phyloP scores from a whole-genome alignment of 2,113 vertebrate species.

The Cynocephalus volans region DNA sequence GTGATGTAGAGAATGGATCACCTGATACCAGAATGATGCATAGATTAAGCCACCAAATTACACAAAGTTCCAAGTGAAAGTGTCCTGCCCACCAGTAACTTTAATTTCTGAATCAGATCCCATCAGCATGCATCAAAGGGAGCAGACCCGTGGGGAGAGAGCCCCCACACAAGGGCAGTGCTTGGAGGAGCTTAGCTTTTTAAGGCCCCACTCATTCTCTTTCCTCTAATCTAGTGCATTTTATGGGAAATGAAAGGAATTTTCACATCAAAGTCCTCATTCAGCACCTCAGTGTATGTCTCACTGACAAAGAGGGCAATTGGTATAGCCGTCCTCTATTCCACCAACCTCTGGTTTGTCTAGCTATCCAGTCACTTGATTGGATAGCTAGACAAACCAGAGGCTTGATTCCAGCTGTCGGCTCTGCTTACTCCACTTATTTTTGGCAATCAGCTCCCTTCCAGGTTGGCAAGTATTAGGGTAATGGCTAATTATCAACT shows the following conservation, averaged over 20 bases:
- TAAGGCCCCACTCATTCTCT: conserved; percentile 74
- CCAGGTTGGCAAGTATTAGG: conserved; percentile 23
- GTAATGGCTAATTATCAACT: conserved; percentile 75
- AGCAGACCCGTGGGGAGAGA: conserved; percentile 77
- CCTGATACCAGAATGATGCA: background rate
- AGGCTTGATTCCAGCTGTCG: background rate
- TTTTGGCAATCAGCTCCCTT: conserved; percentile 76
- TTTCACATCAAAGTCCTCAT: conserved; percentile 74
- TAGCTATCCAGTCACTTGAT: no score
- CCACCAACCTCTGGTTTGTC: conserved; percentile 79
- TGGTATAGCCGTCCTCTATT: conserved; percentile 58
- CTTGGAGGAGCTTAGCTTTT: conserved; percentile 74
- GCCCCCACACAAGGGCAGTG: conserved; percentile 50
- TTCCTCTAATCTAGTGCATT: conserved; percentile 69
- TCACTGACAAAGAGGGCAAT: conserved; percentile 74
- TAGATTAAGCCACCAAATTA: background rate
- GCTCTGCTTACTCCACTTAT: conserved; percentile 76
- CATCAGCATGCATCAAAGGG: conserved; percentile 57
- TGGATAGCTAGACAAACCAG: no score
- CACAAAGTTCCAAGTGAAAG: background rate
- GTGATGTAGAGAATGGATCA: background rate
- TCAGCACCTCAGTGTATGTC: conserved; percentile 75
- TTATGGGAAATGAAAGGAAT: conserved; percentile 73
- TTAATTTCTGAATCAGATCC: conserved; percentile 74
- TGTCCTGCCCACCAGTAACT: background rate